Evolutionary conservation across 1,140 invertebrate species (phyloP), one percentile per base, ranked within the genome.

Genomic region (Babylonia areolata): DNA sequence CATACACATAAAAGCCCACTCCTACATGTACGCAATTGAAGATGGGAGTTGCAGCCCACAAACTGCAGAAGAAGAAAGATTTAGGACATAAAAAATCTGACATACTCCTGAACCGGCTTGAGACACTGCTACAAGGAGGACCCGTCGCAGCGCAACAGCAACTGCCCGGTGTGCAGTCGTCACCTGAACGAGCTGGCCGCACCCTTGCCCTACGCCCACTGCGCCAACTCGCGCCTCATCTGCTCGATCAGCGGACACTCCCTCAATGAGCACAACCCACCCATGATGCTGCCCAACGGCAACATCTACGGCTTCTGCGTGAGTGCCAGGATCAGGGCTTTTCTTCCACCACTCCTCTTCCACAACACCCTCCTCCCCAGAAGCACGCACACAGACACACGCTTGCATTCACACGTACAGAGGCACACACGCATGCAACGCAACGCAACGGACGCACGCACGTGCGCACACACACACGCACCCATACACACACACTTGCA

Each of bases 281-380:
- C 99, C 0, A 97, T 99, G 96, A 98, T 99, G 96, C 96, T 99
- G 94, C 99, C 99, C 69, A 99, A 99, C 95, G 98, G 98, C 84
- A 97, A 98, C 94, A 98, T 99, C 80, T 99, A 99, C 95, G 98
- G 99, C n/a, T 97, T 98, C 95, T 96, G 97, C 95, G 98, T 98
- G 94, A 95, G 93, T 91, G n/a, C n/a, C 35, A 23, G 28, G 11
- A 58, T 9, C 54, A 40, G 46, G 33, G n/a, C 2, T 17, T 51
- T 51, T 2, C 17, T 51, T 51, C 9, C 28, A 1, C 28, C 69
- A 0, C 46, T 51, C 17, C 46, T 51, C 46, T 51, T 51, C 17
- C 81, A 35, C 37, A n/a, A 71, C 64, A 9, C 64, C 5, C 23
- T 71, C 23, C 6, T 6, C 23, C 23, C 6, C 31, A 9, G 6